Evolutionary conservation across 2,797 vertebrate genomes (phyloP), one percentile per base, ranked within the genome.

Genomic region (Sandelia bainsii): DNA sequence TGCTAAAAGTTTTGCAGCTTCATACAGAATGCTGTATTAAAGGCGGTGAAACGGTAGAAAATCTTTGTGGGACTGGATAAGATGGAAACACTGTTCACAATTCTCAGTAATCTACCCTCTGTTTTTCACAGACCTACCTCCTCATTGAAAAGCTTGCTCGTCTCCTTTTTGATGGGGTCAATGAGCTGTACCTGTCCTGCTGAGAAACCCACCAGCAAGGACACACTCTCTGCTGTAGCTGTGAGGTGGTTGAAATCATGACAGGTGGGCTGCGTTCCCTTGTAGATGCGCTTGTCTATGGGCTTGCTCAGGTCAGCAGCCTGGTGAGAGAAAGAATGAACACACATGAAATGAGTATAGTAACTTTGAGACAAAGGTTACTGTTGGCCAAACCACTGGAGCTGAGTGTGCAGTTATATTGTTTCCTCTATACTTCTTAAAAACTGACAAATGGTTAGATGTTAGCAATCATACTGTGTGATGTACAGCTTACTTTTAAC

Each of bases 251-350:
- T 99, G 94, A 99, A 98, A 95, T 99, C 98, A 92, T 99, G 98
- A 91, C 98, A 99, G 69, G 98, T 99, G 74, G 98, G 98, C 85
- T 99, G 98, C 88, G 98, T 99, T 94, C 98, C 98, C 93, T 99
- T 99, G 95, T 99, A 99, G 93, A 99, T 99, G 91, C 98, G 96
- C 93, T 99, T 99, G 94, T 99, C 98, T 93, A 99, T 98, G 53
- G 98, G 98, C 89, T 99, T 99, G 91, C 97, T 99, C 92, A 99
- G 89, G 91, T 99, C 98, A 72, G 97, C 98, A 79, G 98, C 98
- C 98, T 99, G 93, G 69, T 39, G 46, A 45, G 29, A 73, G 17
- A 51, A 40, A 50, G 57, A 17, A 75, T 6, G 25, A 70, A 65
- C 9, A 13, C 39, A 69, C 23, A 52, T 22, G 22, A 34, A 64